phyloP scores from a whole-genome alignment of 2,888 invertebrate species.

The Reticulitermes lucifugus region DNA sequence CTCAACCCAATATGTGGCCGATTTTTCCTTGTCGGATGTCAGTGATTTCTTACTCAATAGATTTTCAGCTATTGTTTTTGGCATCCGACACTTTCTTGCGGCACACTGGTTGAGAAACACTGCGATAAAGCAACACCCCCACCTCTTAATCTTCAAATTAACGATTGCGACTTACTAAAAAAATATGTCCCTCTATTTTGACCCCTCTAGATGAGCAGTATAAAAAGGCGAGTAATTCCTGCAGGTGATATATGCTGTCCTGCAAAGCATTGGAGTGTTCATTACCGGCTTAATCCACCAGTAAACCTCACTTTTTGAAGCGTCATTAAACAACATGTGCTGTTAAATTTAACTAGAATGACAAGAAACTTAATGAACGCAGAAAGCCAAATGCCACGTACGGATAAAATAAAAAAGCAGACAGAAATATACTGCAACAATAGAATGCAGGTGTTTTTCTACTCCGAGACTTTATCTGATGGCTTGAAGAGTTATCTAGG shows the following conservation, averaged over 20 bases:
- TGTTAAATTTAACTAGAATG: constrained; percentile 30
- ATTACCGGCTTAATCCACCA: not conserved
- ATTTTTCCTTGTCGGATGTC: no score
- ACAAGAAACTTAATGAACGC: constrained; percentile 4
- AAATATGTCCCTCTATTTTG: no score
- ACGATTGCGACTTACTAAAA: no score
- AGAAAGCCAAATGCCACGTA: not conserved
- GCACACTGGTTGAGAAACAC: no score
- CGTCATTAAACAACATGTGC: constrained; percentile 3
- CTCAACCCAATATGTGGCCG: no score
- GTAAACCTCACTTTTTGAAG: constrained; percentile 4
- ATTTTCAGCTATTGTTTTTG: no score
- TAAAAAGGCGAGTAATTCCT: not conserved
- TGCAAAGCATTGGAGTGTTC: not conserved
- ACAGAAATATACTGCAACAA: not conserved
- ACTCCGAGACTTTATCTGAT: not conserved
- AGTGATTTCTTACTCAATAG: no score
- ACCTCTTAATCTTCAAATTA: not conserved
- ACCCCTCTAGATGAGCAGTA: not conserved
- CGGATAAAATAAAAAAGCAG: not conserved
- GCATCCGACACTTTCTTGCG: no score
- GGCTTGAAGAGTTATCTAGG: not conserved
- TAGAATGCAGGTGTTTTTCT: not conserved
- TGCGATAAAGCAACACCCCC: not conserved
- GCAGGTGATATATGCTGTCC: not conserved